Base-by-base conservation (phyloP, 2,888 invertebrate genomes). In the Hypselothyrea guttata region DNA sequence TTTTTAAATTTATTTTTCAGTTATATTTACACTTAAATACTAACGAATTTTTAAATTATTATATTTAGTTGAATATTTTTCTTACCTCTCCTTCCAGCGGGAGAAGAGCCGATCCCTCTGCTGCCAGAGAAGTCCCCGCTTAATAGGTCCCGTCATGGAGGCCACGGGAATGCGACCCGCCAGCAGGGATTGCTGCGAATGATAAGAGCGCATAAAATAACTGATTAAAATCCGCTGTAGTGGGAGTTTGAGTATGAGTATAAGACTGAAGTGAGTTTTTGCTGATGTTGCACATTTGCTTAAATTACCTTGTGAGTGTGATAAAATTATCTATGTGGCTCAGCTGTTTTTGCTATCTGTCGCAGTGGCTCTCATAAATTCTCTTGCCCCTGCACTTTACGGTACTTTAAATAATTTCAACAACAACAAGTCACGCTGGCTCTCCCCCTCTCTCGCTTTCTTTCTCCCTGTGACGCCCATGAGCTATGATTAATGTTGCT, bases 21-120 rank as follows among this genome's bases (percentile, higher is more conserved):
- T n/a, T n/a, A n/a, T n/a, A n/a, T n/a, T n/a, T n/a, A n/a, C n/a
- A n/a, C n/a, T n/a, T n/a, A n/a, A n/a, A n/a, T n/a, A n/a, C n/a
- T n/a, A n/a, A n/a, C n/a, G n/a, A n/a, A n/a, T n/a, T 22, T 22
- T 22, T 22, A 22, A 22, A 22, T 7, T 22, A 22, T 22, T 7
- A 22, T 22, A 22, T 22, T 22, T n/a, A n/a, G n/a, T n/a, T n/a
- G n/a, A n/a, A n/a, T 22, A 22, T 22, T 7, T 22, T 22, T 22
- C 84, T 79, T 72, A 90, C 83, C 93, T 90, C 85, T 93, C 93
- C 87, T 93, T 93, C 93, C 93, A 93, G 63, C 93, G 89, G 56
- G 93, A 92, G 89, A 93, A 93, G 49, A 93, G 88, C 71, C 92
- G 91, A 87, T 93, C 93, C 58, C 93, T 89, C 83, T 93, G 93